These are phyloP conservation scores for Ectropis crepuscularia DNA, from an alignment of 2,888 invertebrate genomes.

Conservation along the genomic window DNA sequence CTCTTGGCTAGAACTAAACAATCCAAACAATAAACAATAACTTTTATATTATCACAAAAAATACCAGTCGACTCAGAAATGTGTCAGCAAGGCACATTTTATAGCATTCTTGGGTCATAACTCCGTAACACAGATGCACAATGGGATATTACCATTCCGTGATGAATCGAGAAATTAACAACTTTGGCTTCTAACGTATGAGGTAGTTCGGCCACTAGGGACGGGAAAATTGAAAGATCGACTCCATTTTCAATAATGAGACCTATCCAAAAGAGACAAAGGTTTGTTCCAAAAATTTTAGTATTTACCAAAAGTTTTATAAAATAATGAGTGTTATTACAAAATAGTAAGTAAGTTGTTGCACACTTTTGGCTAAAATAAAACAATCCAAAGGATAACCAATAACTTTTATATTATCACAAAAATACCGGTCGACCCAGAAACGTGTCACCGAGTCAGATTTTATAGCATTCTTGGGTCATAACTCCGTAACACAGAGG, in stretches of 20 bases:
- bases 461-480: background rate
- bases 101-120: slow-evolving; percentile 5
- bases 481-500: slow-evolving; percentile 48
- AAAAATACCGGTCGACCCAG: slow-evolving; percentile 1
- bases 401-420: background rate
- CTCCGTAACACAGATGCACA: slow-evolving; percentile 50
- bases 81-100: slow-evolving; percentile 4
- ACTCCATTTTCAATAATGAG: background rate
- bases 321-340: too few species aligned
- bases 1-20: too few species aligned
- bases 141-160: slow-evolving; percentile 52
- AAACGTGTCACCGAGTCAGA: slow-evolving; percentile 9
- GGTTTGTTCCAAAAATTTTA: too few species aligned
- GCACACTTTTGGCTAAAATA: too few species aligned
- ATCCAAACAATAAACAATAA: background rate
- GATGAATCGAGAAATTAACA: slow-evolving; percentile 52
- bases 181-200: slow-evolving; percentile 32
- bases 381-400: background rate
- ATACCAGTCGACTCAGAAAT: slow-evolving; percentile 4
- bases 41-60: background rate
- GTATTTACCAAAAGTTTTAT: too few species aligned
- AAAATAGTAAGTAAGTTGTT: too few species aligned
- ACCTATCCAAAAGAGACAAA: too few species aligned
- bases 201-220: slow-evolving; percentile 25
- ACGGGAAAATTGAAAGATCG: slow-evolving; percentile 4